Evolutionary conservation across 1,140 invertebrate genomes (phyloP).

Genomic region (Drosophila paulistorum): DNA sequence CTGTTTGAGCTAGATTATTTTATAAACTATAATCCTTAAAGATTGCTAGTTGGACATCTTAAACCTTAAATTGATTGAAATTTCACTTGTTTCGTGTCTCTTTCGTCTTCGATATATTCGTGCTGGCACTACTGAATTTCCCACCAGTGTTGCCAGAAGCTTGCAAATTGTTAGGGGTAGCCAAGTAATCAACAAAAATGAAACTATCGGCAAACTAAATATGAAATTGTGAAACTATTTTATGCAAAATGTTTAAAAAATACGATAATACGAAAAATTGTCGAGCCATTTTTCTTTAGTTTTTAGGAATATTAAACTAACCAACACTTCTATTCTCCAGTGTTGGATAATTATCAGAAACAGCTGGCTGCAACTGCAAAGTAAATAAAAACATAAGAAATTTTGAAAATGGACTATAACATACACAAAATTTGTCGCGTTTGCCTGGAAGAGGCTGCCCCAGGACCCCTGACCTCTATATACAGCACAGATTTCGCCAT

Average conservation of each 20-base stretch:
- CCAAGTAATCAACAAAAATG: neutral
- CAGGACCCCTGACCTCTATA: slow-evolving; percentile 84
- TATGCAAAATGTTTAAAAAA: too few relatives aligned
- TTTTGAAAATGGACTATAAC: slow-evolving; percentile 71
- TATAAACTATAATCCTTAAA: neutral
- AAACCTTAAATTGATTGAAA: slow-evolving; percentile 22
- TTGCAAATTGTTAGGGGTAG: neutral
- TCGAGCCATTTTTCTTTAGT: neutral
- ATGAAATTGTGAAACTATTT: too few relatives aligned
- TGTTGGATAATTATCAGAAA: slow-evolving; percentile 30
- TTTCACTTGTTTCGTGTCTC: slow-evolving; percentile 44
- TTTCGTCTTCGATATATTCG: slow-evolving; percentile 10
- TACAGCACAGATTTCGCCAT: slow-evolving; percentile 87
- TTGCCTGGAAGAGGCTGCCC: slow-evolving; percentile 86
- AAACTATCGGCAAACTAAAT: too few relatives aligned
- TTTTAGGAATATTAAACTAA: neutral
- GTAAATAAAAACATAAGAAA: neutral
- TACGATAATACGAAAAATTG: neutral
- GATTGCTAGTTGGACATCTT: neutral
- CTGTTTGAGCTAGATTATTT: neutral
- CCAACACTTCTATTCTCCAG: neutral
- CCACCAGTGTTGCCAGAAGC: neutral
- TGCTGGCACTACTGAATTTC: neutral
- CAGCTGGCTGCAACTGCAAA: slow-evolving; percentile 8
- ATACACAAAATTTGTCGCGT: slow-evolving; percentile 85